Conservation (phyloP, 1,140 invertebrate species). For the Trichonephila clavata region DNA sequence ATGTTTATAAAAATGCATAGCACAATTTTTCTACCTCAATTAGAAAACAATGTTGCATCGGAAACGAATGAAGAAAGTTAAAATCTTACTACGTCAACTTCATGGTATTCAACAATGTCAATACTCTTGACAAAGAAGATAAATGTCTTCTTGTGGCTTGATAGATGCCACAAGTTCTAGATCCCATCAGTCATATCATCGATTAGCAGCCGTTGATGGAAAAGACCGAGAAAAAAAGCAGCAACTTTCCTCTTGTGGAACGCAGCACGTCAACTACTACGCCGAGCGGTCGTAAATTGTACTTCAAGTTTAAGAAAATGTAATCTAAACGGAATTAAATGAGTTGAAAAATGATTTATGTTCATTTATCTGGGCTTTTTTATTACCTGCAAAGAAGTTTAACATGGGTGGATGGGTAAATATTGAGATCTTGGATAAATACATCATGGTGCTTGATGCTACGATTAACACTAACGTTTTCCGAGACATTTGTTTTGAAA, state of each 20-base stretch:
- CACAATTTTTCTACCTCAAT: too few species aligned
- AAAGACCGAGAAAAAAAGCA: background rate
- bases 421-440: conserved; percentile 55
- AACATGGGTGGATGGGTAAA: conserved; percentile 4
- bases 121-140: conserved; percentile 24
- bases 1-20: too few species aligned
- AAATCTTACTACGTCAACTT: background rate
- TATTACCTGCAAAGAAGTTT: conserved; percentile 11
- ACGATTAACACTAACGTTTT: conserved; percentile 27
- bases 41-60: too few species aligned
- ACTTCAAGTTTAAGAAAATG: conserved; percentile 49
- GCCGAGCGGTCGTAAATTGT: conserved; percentile 31
- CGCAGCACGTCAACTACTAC: background rate
- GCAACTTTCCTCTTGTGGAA: background rate
- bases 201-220: conserved; percentile 16
- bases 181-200: conserved; percentile 41
- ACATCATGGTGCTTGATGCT: conserved; percentile 13
- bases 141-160: conserved; percentile 33
- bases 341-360: conserved; percentile 49
- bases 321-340: conserved; percentile 39
- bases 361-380: conserved; percentile 33
- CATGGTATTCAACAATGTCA: background rate
- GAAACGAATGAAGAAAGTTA: background rate
- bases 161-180: conserved; percentile 3
- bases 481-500: conserved; percentile 16